Conservation (phyloP, 2,113 vertebrate species). For the Macroglossus sobrinus region DNA sequence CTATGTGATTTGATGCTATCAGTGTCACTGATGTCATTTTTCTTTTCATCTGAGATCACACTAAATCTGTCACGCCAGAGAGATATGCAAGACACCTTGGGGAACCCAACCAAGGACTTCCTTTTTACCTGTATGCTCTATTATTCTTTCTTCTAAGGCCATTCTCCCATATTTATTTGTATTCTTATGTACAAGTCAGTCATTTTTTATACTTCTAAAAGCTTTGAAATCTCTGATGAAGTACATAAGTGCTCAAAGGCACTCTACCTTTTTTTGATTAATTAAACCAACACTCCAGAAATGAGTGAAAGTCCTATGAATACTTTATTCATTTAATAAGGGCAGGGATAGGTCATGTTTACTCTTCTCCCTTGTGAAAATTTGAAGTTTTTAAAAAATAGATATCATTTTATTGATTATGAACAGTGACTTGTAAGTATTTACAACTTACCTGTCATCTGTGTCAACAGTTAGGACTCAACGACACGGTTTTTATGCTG, state of each 20-base stretch:
- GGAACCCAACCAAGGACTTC: background rate
- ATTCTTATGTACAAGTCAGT: background rate
- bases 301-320: background rate
- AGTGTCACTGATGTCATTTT: background rate
- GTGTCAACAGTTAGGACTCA: slow-evolving; percentile 47
- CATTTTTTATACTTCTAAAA: background rate
- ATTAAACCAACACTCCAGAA: background rate
- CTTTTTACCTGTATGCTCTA: rapidly evolving
- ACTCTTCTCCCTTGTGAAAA: background rate
- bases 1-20: rapidly evolving
- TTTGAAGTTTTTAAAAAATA: slow-evolving; percentile 1
- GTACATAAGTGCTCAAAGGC: background rate
- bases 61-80: background rate
- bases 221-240: background rate
- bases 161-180: rapidly evolving
- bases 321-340: background rate
- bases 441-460: slow-evolving; percentile 57
- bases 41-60: background rate
- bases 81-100: rapidly evolving
- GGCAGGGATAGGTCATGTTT: background rate
- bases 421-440: slow-evolving; percentile 56
- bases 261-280: background rate
- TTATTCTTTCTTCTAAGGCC: background rate
- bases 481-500: background rate
- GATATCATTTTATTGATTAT: slow-evolving; percentile 19